These are phyloP conservation scores for Heliocidaris erythrogramma DNA, from an alignment of 35 echinoderm and acorn worm genomes.

Conservation along the genomic window DNA sequence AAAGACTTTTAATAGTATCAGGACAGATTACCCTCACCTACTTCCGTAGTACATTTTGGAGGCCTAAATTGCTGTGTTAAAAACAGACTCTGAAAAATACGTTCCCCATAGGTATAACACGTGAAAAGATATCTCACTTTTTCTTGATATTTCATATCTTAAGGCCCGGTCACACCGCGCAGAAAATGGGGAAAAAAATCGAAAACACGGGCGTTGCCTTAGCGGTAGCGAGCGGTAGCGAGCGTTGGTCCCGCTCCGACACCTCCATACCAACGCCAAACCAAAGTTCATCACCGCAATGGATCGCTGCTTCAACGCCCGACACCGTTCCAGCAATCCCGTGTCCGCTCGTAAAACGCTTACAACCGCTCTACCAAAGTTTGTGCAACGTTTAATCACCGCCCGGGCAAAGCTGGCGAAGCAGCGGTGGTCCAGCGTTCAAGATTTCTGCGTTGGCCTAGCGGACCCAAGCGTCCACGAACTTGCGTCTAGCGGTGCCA, in stretches of 20 bases:
- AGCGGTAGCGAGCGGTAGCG: no score
- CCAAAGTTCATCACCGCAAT: constrained; percentile 42
- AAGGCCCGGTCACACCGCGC: no score
- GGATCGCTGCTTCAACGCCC: constrained; percentile 41
- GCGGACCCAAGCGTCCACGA: background rate
- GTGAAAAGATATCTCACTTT: no score
- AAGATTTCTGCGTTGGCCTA: constrained; percentile 22
- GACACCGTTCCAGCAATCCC: constrained; percentile 32
- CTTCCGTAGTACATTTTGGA: no score
- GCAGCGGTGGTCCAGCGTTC: constrained; percentile 19
- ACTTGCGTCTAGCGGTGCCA: constrained; percentile 41
- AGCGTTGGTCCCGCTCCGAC: constrained; percentile 28
- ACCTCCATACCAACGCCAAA: constrained; percentile 29
- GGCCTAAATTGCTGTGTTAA: no score
- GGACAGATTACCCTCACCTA: no score
- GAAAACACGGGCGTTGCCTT: constrained; percentile 39
- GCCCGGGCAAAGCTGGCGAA: constrained; percentile 34
- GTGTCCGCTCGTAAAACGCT: constrained; percentile 29
- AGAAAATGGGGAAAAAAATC: background rate
- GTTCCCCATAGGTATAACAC: no score
- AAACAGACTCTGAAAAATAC: no score
- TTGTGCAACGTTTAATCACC: constrained; percentile 38
- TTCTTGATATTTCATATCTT: no score
- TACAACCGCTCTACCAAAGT: constrained; percentile 26
- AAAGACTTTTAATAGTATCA: no score